Evolutionary conservation across 1,140 invertebrate species (phyloP).

Genomic region (Rhynchophorus ferrugineus): DNA sequence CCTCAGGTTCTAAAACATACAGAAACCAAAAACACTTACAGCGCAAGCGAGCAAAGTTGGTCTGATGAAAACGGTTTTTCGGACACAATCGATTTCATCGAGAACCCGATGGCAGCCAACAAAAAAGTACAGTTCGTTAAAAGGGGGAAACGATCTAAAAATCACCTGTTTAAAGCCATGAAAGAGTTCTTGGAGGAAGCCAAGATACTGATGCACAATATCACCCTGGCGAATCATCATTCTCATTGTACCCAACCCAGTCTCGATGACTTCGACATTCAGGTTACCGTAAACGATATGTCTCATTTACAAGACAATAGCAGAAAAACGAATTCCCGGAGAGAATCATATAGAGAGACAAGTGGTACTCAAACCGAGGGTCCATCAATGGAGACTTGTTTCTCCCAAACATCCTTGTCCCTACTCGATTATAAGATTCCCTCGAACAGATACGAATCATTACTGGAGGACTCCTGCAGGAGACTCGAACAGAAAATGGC

Average conservation of each 20-base stretch:
- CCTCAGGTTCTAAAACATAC: not conserved
- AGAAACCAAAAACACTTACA: not conserved
- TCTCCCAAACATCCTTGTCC: constrained; percentile 16
- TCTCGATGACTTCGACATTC: constrained; percentile 31
- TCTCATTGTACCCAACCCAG: constrained; percentile 1
- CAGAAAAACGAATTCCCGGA: constrained; percentile 3
- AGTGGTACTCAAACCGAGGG: constrained; percentile 10
- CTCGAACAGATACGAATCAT: constrained; percentile 34
- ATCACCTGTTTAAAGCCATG: constrained; percentile 33
- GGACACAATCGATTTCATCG: constrained; percentile 31
- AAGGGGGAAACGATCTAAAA: no score
- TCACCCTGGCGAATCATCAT: constrained; percentile 29
- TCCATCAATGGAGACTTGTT: constrained; percentile 12
- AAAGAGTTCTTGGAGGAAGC: constrained; percentile 38
- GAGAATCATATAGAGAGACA: constrained; percentile 11
- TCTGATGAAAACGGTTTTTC: constrained; percentile 7
- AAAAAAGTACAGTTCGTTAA: constrained; percentile 36
- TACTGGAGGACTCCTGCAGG: constrained; percentile 34
- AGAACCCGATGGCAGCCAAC: constrained; percentile 27
- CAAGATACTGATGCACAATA: constrained; percentile 33
- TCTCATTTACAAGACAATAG: constrained; percentile 12
- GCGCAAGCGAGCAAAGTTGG: constrained; percentile 3
- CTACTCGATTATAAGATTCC: constrained; percentile 14
- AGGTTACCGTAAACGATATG: constrained; percentile 31
- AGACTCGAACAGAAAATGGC: constrained; percentile 31